A percentile compares a stretch with the other conserved stretches of the same genome.
Conservation (phyloP, 2,888 invertebrate species). For the Teleiodes luculella region DNA sequence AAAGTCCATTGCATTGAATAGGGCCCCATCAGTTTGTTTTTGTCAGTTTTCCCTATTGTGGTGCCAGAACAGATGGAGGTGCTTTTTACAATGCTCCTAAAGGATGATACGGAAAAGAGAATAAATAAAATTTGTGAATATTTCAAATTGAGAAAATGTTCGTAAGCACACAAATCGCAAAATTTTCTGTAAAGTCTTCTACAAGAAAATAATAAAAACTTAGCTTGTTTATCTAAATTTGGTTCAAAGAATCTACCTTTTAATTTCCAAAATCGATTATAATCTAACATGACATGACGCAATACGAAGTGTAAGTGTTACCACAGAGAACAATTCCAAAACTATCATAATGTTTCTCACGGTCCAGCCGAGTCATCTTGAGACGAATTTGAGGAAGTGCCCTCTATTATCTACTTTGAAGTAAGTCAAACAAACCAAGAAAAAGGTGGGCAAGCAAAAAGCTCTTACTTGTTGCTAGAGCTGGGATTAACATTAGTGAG, state of each 20-base stretch:
- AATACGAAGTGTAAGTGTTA: constrained; percentile 23
- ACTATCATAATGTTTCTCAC: constrained; percentile 66
- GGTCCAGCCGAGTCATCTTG: constrained; percentile 56
- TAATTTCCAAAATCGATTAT: constrained; percentile 7
- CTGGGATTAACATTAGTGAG: background rate
- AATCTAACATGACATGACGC: constrained; percentile 11
- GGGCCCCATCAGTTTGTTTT: constrained; percentile 5
- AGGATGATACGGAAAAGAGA: background rate
- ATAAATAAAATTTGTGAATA: background rate
- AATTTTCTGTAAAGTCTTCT: background rate
- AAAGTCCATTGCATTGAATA: constrained; percentile 11
- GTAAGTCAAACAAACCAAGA: constrained; percentile 59
- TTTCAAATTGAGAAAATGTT: no score
- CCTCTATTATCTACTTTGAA: constrained; percentile 64
- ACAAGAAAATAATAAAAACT: background rate
- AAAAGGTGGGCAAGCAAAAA: constrained; percentile 28
- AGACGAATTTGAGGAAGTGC: constrained; percentile 69
- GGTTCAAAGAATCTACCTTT: background rate
- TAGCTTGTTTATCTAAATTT: background rate
- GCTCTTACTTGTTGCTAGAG: constrained; percentile 1
- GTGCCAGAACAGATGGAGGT: constrained; percentile 5
- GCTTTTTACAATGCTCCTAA: background rate
- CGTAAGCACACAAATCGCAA: background rate
- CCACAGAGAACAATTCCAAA: constrained; percentile 36
- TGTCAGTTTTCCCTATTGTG: constrained; percentile 8